These are phyloP conservation scores for human (Homo sapiens) DNA, from an alignment of 2,113 vertebrate species.

Conservation along the genomic window DNA sequence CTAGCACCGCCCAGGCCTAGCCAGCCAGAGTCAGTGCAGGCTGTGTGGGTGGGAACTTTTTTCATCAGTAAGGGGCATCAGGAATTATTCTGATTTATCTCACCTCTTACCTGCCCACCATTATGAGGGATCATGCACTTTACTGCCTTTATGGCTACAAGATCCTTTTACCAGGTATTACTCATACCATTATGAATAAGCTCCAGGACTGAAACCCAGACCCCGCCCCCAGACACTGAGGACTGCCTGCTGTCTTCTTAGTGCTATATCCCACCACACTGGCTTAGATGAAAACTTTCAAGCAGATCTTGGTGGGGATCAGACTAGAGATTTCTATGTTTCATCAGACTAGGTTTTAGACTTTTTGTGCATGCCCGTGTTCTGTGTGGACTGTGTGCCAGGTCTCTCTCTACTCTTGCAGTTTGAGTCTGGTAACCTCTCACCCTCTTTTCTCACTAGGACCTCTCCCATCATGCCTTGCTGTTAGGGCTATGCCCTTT, in stretches of 20 bases:
- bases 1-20: too few relatives aligned
- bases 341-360: background rate
- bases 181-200: background rate
- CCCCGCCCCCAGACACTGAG: background rate
- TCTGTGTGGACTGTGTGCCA: background rate
- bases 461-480: background rate
- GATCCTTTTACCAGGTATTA: background rate
- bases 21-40: background rate
- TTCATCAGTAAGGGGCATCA: background rate
- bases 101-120: rapidly evolving
- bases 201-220: background rate
- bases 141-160: background rate
- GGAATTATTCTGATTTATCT: background rate
- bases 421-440: background rate
- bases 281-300: background rate
- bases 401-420: too few relatives aligned
- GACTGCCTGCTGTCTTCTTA: background rate
- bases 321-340: background rate
- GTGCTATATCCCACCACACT: rapidly evolving
- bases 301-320: background rate
- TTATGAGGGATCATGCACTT: background rate
- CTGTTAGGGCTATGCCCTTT: background rate
- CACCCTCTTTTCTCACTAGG: rapidly evolving
- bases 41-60: background rate
- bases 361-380: background rate